phyloP scores from a whole-genome alignment of 1,140 invertebrate genomes.

The Micrasema minimum region DNA sequence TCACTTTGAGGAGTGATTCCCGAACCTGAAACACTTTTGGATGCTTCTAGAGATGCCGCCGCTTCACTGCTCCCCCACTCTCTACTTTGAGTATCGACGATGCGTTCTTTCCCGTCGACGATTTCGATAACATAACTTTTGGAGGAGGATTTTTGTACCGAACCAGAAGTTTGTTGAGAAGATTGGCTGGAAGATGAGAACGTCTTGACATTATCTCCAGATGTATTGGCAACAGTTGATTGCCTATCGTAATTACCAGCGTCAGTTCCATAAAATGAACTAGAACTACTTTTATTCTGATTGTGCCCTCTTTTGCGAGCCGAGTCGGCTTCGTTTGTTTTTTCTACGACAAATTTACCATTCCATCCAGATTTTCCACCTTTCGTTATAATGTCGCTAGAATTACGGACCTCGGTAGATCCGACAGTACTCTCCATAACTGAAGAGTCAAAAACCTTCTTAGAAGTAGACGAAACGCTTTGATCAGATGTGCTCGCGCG shows the following conservation, averaged over 20 bases:
- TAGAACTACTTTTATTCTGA: slow-evolving; percentile 45
- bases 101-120: slow-evolving; percentile 71
- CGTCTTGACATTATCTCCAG: slow-evolving; percentile 58
- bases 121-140: slow-evolving; percentile 69
- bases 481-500: slow-evolving; percentile 12
- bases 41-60: slow-evolving; percentile 64
- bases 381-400: slow-evolving; percentile 40
- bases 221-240: slow-evolving; percentile 56
- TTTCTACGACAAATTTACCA: slow-evolving; percentile 41
- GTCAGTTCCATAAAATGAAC: slow-evolving; percentile 40
- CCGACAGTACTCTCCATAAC: slow-evolving; percentile 34
- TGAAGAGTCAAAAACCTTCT: slow-evolving; percentile 1
- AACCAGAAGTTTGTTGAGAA: slow-evolving; percentile 62
- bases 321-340: slow-evolving; percentile 5
- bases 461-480: slow-evolving; percentile 11
- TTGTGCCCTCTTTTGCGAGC: slow-evolving; percentile 33
- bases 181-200: slow-evolving; percentile 58
- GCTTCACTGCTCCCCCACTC: slow-evolving; percentile 67
- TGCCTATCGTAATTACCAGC: slow-evolving; percentile 15
- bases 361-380: slow-evolving; percentile 40
- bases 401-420: slow-evolving; percentile 48
- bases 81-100: slow-evolving; percentile 67
- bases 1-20: slow-evolving; percentile 66
- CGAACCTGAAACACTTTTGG: slow-evolving; percentile 65
- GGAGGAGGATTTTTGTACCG: slow-evolving; percentile 66